Evolutionary conservation across 2,113 vertebrate genomes (phyloP), one percentile per base, ranked within the genome.

Genomic region (Scalopus aquaticus): DNA sequence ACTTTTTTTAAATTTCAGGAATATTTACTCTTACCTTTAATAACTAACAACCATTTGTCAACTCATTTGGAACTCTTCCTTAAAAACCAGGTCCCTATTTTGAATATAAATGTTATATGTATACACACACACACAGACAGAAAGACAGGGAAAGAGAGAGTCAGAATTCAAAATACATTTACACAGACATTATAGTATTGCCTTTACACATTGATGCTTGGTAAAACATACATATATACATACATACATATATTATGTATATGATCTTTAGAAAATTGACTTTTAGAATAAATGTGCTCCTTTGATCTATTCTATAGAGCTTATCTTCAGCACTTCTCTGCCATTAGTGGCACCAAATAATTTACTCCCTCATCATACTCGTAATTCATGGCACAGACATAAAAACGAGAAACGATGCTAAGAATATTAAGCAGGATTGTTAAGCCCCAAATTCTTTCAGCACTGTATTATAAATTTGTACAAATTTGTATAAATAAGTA

Each of bases 101-200:
- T 56, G 13, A 92, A 92, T 19, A 69, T 44, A 42, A 7, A n/a
- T 54, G 20, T 64, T n/a, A 17, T 65, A 10, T 24, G 30, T 20
- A 44, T n/a, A 30, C 0, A 30, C 0, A 81, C 0, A 37, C 6
- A 11, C 9, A 39, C 32, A 67, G 13, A 87, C 10, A 70, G 26
- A n/a, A 4, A 26, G 22, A 32, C 1, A 65, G 30, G 56, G 9
- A 69, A 19, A 37, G 35, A 69, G 35, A 30, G 20, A 35, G 2
- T 51, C 13, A 73, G 56, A 35, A 51, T 39, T 79, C 49, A 78
- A 87, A 19, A 17, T 51, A 11, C 16, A 46, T 15, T n/a, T 15
- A 37, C 56, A 5, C 15, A 73, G 26, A 74, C 49, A 49, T n/a
- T 32, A 54, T 54, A 54, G 51, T 54, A 42, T 26, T 51, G 49